These are phyloP conservation scores for Spodoptera exigua DNA, from an alignment of 2,888 invertebrate species.

Conservation along the genomic window DNA sequence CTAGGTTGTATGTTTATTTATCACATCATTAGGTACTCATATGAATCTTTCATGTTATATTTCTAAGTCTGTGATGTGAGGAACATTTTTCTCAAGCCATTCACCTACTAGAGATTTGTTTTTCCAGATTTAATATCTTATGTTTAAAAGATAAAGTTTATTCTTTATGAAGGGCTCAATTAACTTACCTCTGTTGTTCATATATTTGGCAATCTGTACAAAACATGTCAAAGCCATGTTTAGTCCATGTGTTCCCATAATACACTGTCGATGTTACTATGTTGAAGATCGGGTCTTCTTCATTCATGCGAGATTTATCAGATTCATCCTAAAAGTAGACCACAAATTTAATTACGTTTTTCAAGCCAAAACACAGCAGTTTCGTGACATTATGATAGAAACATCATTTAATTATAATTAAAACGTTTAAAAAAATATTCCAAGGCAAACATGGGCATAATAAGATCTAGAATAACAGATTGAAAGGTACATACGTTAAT, in stretches of 20 bases:
- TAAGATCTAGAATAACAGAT: slow-evolving; percentile 57
- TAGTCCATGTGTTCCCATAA: slow-evolving; percentile 91
- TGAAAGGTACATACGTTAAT: slow-evolving; percentile 61
- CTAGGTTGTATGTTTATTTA: too few relatives aligned
- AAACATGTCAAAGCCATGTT: slow-evolving; percentile 91
- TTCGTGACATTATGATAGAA: slow-evolving; percentile 31
- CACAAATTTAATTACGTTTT: slow-evolving; percentile 21
- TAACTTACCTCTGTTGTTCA: slow-evolving; percentile 84
- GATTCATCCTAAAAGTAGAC: slow-evolving; percentile 77
- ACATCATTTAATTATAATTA: slow-evolving; percentile 13
- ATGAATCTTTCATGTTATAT: too few relatives aligned
- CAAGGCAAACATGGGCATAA: slow-evolving; percentile 66
- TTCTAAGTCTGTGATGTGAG: too few relatives aligned
- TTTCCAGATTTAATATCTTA: slow-evolving; percentile 7
- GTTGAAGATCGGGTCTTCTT: slow-evolving; percentile 92
- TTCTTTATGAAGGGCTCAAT: slow-evolving; percentile 27
- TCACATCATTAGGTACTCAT: too few relatives aligned
- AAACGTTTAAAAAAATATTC: slow-evolving; percentile 53
- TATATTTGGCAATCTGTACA: slow-evolving; percentile 90
- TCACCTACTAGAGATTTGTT: neutral
- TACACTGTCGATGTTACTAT: slow-evolving; percentile 93
- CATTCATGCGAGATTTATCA: slow-evolving; percentile 81
- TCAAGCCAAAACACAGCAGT: slow-evolving; percentile 5
- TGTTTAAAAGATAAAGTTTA: slow-evolving; percentile 6
- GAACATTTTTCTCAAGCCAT: too few relatives aligned